These are phyloP conservation scores for Zalophus californianus DNA, from an alignment of 2,797 vertebrate species.

Conservation along the genomic window DNA sequence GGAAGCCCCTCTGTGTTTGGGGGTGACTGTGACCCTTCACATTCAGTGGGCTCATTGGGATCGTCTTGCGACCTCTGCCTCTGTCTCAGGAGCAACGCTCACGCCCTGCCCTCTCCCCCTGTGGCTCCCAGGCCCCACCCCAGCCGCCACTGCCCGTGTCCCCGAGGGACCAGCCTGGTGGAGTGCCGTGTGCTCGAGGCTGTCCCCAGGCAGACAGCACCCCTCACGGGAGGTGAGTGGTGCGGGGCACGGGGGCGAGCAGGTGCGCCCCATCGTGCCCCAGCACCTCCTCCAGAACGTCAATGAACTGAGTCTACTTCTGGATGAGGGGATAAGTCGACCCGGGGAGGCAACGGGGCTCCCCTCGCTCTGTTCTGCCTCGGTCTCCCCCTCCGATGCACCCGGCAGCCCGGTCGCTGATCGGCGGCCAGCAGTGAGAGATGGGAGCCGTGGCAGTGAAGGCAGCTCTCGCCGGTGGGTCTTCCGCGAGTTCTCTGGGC, in stretches of 20 bases:
- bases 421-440: not conserved
- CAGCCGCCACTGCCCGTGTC: not conserved
- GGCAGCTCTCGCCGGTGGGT: not conserved
- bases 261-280: too few relatives aligned
- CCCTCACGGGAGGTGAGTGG: not conserved
- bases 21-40: not conserved
- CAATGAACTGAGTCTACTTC: not conserved
- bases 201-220: not conserved
- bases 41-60: not conserved
- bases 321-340: not conserved
- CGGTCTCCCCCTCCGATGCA: not conserved
- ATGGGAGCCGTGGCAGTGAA: not conserved
- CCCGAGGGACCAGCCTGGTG: not conserved
- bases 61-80: not conserved
- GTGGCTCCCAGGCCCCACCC: not conserved
- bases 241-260: accelerated
- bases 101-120: accelerated
- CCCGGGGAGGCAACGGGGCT: not conserved
- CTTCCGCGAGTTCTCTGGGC: not conserved
- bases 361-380: not conserved
- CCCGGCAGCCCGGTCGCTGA: accelerated
- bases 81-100: not conserved
- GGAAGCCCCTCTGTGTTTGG: not conserved
- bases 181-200: accelerated
- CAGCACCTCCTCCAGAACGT: not conserved